phyloP scores from a whole-genome alignment of 2,888 invertebrate genomes.

The Sesia apiformis region DNA sequence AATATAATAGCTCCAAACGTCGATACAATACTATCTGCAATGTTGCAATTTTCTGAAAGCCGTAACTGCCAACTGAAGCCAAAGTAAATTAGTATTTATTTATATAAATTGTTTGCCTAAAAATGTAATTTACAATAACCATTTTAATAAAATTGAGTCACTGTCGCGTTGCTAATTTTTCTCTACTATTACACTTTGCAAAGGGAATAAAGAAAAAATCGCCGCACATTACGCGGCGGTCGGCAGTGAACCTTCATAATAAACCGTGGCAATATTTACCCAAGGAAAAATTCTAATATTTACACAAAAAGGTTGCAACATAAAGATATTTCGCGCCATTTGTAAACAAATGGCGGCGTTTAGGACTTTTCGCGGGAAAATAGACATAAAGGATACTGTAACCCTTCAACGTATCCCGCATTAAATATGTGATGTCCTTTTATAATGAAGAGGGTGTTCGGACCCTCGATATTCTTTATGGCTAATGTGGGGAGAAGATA shows the following conservation, averaged over 20 bases:
- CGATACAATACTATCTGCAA: too few species aligned
- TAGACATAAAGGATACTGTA: slow-evolving; percentile 15
- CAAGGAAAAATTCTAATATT: slow-evolving; percentile 19
- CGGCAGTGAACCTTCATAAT: slow-evolving; percentile 15
- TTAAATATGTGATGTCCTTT: background rate
- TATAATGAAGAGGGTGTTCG: too few species aligned
- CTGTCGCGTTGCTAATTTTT: background rate
- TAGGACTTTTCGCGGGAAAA: slow-evolving; percentile 10
- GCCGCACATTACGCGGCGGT: slow-evolving; percentile 1
- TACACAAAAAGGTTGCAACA: slow-evolving; percentile 29
- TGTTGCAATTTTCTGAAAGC: too few species aligned
- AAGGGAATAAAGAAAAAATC: background rate
- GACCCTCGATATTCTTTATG: too few species aligned
- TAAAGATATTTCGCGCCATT: slow-evolving; percentile 43
- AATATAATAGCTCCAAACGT: too few species aligned
- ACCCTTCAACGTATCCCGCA: background rate
- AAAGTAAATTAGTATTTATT: too few species aligned
- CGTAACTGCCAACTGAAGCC: too few species aligned
- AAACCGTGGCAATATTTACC: slow-evolving; percentile 23
- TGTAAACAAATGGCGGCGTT: slow-evolving; percentile 30
- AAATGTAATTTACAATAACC: too few species aligned
- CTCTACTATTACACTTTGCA: background rate
- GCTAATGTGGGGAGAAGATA: too few species aligned
- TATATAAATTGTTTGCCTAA: too few species aligned
- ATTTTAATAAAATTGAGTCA: too few species aligned